Base-by-base conservation (phyloP, 2,113 vertebrate genomes). In the Microcebus ravelobensis region DNA sequence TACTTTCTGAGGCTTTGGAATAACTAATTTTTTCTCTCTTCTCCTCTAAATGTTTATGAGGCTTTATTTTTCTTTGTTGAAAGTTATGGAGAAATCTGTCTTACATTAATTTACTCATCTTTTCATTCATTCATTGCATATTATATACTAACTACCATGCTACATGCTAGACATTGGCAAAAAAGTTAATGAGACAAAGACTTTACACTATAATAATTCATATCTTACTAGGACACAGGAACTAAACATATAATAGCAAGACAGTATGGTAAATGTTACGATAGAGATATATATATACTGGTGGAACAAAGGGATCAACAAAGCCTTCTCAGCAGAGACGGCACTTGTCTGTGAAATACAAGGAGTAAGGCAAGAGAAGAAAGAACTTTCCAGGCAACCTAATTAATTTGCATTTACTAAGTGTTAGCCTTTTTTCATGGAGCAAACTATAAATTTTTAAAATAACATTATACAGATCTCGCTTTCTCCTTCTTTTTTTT, bases 251-350 rank as follows among this genome's bases (percentile, higher is more conserved):
- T 9, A 88, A 63, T 23, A 86, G 9, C 9, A 71, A 45, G 67
- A 15, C 39, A 36, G 0, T 42, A 8, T 0, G 15, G 2, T 27
- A 89, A 63, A 7, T 34, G 3, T 82, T 70, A 89, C 12, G 29
- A 31, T 1, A 77, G 7, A 34, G 17, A 73, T 2, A 12, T 8
- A 34, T 7, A n/a, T 7, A n/a, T 3, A 57, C 3, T 1, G 7
- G 6, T 6, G 50, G 13, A 95, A 83, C 14, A 23, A 68, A 52
- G 11, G 9, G 5, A 6, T 45, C n/a, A 90, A 36, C 17, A 14
- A 39, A 79, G 8, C 0, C 5, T 25, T 86, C 10, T 39, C 10
- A 67, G 17, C 13, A 80, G 59, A 76, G 7, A 1, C 14, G 0
- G 1, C 0, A 48, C 12, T 45, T 76, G 25, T 10, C 36, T 87